Evolutionary conservation across 2,888 invertebrate species (phyloP).

Genomic region (Idaea straminata): DNA sequence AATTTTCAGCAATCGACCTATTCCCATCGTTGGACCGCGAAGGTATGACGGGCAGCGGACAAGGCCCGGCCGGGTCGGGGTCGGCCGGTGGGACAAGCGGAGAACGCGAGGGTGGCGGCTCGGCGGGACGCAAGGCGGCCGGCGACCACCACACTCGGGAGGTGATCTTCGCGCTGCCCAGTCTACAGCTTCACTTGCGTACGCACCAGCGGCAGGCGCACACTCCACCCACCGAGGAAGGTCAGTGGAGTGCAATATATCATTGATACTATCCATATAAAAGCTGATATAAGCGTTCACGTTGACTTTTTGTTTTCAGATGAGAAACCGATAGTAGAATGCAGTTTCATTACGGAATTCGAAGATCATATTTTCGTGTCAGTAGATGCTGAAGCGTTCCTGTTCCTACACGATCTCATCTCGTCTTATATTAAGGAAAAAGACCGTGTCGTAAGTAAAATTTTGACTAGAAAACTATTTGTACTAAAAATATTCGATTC

Average conservation of each 20-base stretch:
- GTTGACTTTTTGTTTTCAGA: conserved; percentile 62
- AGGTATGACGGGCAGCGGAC: conserved; percentile 73
- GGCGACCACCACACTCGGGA: conserved; percentile 87
- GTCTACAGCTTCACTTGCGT: conserved; percentile 94
- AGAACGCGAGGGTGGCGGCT: conserved; percentile 64
- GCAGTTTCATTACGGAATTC: conserved; percentile 99
- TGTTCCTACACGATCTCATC: conserved; percentile 98
- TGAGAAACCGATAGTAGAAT: conserved; percentile 93
- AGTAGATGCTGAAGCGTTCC: conserved; percentile 98
- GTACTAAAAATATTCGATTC: too few relatives aligned
- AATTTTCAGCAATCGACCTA: conserved; percentile 87
- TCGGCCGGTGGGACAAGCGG: conserved; percentile 75
- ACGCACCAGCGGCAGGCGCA: conserved; percentile 94
- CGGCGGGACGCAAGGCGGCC: conserved; percentile 67
- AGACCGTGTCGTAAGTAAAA: conserved; percentile 85
- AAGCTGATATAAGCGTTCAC: neutral
- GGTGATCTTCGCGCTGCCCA: conserved; percentile 97
- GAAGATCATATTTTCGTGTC: conserved; percentile 99
- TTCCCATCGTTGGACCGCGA: conserved; percentile 94
- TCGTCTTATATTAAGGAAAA: conserved; percentile 97
- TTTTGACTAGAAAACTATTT: too few relatives aligned
- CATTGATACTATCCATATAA: neutral
- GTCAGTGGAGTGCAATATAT: conserved; percentile 25
- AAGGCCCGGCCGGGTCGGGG: conserved; percentile 71
- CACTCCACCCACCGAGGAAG: conserved; percentile 84